Evolutionary conservation across 1,140 invertebrate species (phyloP), one percentile per base, ranked within the genome.

Genomic region (Reticulitermes speratus): DNA sequence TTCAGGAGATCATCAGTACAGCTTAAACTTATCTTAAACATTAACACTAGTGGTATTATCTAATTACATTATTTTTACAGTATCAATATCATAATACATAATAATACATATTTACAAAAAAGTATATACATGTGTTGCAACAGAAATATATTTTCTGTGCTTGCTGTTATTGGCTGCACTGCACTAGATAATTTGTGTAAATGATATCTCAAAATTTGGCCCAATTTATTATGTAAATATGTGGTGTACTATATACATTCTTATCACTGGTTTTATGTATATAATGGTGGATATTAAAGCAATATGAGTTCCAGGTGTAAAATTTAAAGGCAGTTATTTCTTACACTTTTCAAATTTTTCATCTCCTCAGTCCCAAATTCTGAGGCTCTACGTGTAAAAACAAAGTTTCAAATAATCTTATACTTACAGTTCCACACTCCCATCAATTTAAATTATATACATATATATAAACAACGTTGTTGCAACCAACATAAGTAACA

Each of bases 81-180:
- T 75, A 30, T 75, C n/a, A 30, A 6, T 30, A 75, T 6, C 25
- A 19, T 75, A 75, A 25, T 75, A 30, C 65, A 75, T 75, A 75
- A 75, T 75, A 75, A 75, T 75, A 75, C 65, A 75, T 75, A 75
- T 75, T 75, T 75, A 75, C 65, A 75, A 25, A 75, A 75, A 75
- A 75, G n/a, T 75, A 75, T 75, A 75, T 75, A 75, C 65, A 75
- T 30, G n/a, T 75, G n/a, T 75, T 75, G n/a, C 65, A 75, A 75
- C 65, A 75, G n/a, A 75, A 75, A 75, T 19, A 30, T 30, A 75
- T 75, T 75, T 30, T 75, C n/a, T 75, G 65, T 75, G 65, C 65
- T 30, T 75, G 25, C n/a, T 30, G n/a, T 30, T 75, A 75, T 9
- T 30, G 65, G 65, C 65, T 75, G 65, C 65, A 75, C 65, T 30